phyloP scores from a whole-genome alignment of 2,113 vertebrate species.

The Acanthochromis polyacanthus region DNA sequence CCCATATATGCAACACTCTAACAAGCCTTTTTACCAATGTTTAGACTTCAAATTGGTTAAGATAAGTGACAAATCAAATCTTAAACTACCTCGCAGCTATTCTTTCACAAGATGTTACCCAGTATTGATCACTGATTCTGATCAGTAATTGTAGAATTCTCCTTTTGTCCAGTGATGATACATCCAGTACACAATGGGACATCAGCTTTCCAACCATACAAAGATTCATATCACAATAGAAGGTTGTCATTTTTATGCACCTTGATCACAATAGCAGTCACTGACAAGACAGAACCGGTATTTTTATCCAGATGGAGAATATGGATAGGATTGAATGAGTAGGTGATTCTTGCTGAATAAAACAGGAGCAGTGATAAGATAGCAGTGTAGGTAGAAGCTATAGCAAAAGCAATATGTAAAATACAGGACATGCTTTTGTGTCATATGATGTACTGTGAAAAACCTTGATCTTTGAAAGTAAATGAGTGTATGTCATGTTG shows the following conservation, averaged over 20 bases:
- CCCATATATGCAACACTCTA: too few species aligned
- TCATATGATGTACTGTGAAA: slow-evolving; percentile 30
- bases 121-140: too few species aligned
- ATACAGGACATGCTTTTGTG: slow-evolving; percentile 10
- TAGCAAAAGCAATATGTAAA: slow-evolving; percentile 26
- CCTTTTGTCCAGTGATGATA: too few species aligned
- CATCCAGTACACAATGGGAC: too few species aligned
- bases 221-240: neutral
- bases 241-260: slow-evolving; percentile 1
- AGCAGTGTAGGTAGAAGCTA: neutral
- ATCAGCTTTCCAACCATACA: neutral
- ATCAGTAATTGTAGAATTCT: too few species aligned
- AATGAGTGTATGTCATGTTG: slow-evolving; percentile 24
- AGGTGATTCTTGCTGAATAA: too few species aligned
- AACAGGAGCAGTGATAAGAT: neutral
- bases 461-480: slow-evolving; percentile 13
- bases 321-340: too few species aligned
- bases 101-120: neutral
- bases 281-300: too few species aligned
- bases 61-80: too few species aligned
- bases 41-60: too few species aligned
- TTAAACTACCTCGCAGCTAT: neutral
- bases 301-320: too few species aligned
- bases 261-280: neutral
- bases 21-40: too few species aligned